phyloP scores from a whole-genome alignment of 2,888 invertebrate species.

The Lepidochrysops patricia region DNA sequence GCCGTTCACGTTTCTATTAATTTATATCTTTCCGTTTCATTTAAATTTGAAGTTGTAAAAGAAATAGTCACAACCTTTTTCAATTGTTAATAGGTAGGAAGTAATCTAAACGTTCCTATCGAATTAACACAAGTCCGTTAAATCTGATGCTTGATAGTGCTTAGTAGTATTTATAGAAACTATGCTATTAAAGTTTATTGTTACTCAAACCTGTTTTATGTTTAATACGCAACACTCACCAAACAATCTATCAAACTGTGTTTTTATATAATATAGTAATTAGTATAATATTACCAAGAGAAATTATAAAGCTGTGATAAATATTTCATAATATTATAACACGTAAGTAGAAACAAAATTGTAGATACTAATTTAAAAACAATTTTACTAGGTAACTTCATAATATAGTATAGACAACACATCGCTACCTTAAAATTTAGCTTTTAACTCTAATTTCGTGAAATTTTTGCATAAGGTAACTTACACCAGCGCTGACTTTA shows the following conservation, averaged over 20 bases:
- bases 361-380: not conserved
- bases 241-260: not conserved
- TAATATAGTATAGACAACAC: not conserved
- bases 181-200: not conserved
- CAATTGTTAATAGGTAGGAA: not conserved
- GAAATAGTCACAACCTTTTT: constrained; percentile 6
- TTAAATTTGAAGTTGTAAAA: not conserved
- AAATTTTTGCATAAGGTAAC: constrained; percentile 77
- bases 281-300: not conserved
- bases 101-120: not conserved
- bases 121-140: not conserved
- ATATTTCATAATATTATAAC: not conserved
- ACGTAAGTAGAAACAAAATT: not conserved
- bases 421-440: constrained; percentile 36
- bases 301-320: not conserved
- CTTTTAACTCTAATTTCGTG: constrained; percentile 79
- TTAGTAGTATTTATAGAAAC: not conserved
- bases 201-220: not conserved
- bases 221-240: not conserved
- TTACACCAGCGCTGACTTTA: constrained; percentile 81
- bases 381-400: not conserved
- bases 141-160: not conserved
- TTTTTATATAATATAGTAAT: too few relatives aligned
- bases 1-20: not conserved
- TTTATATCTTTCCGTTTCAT: not conserved